Evolutionary conservation across 2,797 vertebrate species (phyloP), one percentile per base, ranked within the genome.

Genomic region (Hoplostethus mediterraneus): DNA sequence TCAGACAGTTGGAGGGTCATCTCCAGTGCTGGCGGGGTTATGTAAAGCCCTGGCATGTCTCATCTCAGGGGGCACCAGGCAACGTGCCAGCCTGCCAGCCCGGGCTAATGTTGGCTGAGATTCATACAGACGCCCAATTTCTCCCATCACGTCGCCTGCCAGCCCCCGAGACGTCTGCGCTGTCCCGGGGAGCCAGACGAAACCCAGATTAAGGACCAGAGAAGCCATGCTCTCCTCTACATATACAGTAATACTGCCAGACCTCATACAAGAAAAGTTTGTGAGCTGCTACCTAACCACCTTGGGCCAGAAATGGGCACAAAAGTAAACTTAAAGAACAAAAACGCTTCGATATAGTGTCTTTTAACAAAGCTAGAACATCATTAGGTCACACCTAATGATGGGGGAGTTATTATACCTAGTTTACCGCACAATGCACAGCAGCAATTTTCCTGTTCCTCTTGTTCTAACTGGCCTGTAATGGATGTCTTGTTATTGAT

Each of bases 121-220:
- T 85, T 91, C 83, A 79, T 80, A 67, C 75, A 80, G 81, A 87
- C 85, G 88, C 78, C 62, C 79, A 87, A 77, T 91, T 90, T 87
- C 77, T 77, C 75, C 73, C 85, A 87, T 90, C 70, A 68, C 65
- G 74, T 88, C 38, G 42, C 67, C 73, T 87, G 82, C 79, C 86
- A 86, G 67, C 55, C 48, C 8, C 51, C 0, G n/a, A 67, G 52
- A 75, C 42, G 31, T 16, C 53, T 65, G 16, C 30, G 59, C 59
- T 45, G 21, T 75, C 65, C 42, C 6, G 44, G 51, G 17, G 55
- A 81, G 71, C 36, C 57, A 55, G 51, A 77, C 11, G 5, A 73
- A 77, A 71, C 45, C 45, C 31, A 75, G 56, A 79, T 66, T 63
- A 69, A 68, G 3, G 6, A 68, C n/a, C 16, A 68, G 53, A 67